Percentiles rank a stretch among this genome's conserved stretches.
Conservation (phyloP, 2,113 vertebrate genomes). For the Heterochromis multidens region DNA sequence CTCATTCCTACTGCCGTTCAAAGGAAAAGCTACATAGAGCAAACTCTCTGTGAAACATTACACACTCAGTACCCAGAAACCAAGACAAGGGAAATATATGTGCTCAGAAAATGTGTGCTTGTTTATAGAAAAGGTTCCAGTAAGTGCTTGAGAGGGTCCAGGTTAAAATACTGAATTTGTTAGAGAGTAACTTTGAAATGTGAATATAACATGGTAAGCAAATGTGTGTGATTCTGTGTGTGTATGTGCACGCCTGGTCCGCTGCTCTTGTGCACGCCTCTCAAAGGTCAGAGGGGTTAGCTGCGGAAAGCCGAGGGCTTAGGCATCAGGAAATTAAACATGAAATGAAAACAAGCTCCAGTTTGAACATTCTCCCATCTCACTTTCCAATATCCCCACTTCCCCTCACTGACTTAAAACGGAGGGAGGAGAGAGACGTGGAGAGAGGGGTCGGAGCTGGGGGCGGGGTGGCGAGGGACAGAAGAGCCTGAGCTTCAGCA, state of each 20-base stretch:
- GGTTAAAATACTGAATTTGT: conserved; percentile 20
- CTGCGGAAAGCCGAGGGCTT: conserved; percentile 89
- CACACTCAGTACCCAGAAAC: conserved; percentile 41
- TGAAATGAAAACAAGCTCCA: conserved; percentile 96
- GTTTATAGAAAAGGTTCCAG: conserved; percentile 25
- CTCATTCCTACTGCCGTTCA: conserved; percentile 54
- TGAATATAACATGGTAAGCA: conserved; percentile 23
- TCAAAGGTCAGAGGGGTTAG: conserved; percentile 77
- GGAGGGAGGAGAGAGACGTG: conserved; percentile 55
- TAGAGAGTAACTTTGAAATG: conserved; percentile 13
- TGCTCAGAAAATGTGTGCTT: conserved; percentile 12
- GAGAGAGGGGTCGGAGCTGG: conserved; percentile 1
- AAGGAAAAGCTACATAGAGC: conserved; percentile 44
- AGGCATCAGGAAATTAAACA: conserved; percentile 99
- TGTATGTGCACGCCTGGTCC: conserved; percentile 27
- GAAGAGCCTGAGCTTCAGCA: conserved; percentile 9
- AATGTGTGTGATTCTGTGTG: conserved; percentile 38
- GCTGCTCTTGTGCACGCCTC: conserved; percentile 63
- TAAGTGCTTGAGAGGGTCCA: conserved; percentile 1
- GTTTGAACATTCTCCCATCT: conserved; percentile 91
- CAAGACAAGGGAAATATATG: conserved; percentile 9
- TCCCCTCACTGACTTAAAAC: conserved; percentile 75
- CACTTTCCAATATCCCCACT: conserved; percentile 87
- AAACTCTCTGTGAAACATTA: conserved; percentile 59
- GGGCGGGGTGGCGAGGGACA: background rate